These are phyloP conservation scores for Catharus ustulatus DNA, from an alignment of 2,797 vertebrate genomes.

Conservation along the genomic window DNA sequence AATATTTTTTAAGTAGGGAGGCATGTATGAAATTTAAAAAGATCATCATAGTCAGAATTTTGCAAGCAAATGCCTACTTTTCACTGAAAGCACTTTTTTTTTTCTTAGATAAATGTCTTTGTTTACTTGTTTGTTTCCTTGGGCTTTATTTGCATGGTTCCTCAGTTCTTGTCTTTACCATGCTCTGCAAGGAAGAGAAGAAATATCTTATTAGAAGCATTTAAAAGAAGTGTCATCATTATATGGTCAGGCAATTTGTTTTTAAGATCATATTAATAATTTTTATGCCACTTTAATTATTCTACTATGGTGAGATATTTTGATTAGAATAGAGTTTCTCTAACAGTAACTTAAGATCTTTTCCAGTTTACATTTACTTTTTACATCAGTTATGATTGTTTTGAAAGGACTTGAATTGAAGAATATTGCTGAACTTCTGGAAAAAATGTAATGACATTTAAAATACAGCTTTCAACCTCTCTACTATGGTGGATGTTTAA, in stretches of 20 bases:
- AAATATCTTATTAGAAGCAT: not conserved
- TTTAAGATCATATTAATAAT: conserved; percentile 65
- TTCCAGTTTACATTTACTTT: conserved; percentile 36
- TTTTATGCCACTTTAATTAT: conserved; percentile 48
- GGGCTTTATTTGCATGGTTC: not conserved
- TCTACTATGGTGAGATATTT: conserved; percentile 12
- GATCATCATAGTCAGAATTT: not conserved
- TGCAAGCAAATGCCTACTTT: not conserved
- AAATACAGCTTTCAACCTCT: not conserved
- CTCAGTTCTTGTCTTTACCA: not conserved
- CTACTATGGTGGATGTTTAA: not conserved
- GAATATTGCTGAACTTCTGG: not conserved
- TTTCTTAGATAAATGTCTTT: not conserved
- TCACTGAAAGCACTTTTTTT: not conserved
- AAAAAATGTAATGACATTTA: not conserved
- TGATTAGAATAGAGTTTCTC: conserved; percentile 40
- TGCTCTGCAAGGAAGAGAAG: conserved; percentile 3
- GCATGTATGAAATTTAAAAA: not conserved
- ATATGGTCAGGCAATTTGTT: conserved; percentile 52
- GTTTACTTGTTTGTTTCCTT: not conserved
- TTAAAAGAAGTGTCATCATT: conserved; percentile 11
- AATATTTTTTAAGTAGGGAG: not conserved
- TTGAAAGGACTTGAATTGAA: not conserved
- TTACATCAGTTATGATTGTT: conserved; percentile 31
- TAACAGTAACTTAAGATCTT: not conserved